Evolutionary conservation across 1,140 invertebrate species (phyloP).

Genomic region (Bacillus rossius): DNA sequence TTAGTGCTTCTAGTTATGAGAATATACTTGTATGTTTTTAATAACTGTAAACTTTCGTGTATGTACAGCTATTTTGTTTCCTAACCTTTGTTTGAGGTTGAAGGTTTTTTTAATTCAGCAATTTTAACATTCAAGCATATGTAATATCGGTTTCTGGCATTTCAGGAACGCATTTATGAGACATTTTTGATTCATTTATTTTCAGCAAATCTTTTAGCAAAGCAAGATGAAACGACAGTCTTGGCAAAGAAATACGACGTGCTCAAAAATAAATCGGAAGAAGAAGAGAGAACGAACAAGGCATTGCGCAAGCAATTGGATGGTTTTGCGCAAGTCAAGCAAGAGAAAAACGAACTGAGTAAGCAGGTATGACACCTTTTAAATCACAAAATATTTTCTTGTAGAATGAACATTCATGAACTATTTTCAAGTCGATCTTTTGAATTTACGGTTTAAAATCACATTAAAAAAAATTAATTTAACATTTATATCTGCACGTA

Average conservation of each 20-base stretch:
- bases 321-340: slow-evolving; percentile 31
- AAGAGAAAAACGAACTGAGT: slow-evolving; percentile 51
- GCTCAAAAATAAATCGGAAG: slow-evolving; percentile 48
- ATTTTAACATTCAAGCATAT: no score
- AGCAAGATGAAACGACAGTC: slow-evolving; percentile 47
- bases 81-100: no score
- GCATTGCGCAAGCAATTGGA: slow-evolving; percentile 28
- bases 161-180: no score
- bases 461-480: no score
- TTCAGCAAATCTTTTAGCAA: slow-evolving; percentile 41
- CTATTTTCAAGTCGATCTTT: neutral
- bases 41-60: no score
- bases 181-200: no score
- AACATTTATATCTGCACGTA: no score
- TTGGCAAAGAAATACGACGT: slow-evolving; percentile 49
- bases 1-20: no score
- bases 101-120: no score
- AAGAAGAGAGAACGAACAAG: slow-evolving; percentile 34
- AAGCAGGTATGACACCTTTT: slow-evolving; percentile 51
- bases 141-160: no score
- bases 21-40: no score
- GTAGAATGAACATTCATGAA: neutral
- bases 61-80: no score
- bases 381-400: slow-evolving; percentile 24
- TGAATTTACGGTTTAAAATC: neutral